phyloP scores from a whole-genome alignment of 2,797 vertebrate genomes.

The Dendrocincla fuliginosa region DNA sequence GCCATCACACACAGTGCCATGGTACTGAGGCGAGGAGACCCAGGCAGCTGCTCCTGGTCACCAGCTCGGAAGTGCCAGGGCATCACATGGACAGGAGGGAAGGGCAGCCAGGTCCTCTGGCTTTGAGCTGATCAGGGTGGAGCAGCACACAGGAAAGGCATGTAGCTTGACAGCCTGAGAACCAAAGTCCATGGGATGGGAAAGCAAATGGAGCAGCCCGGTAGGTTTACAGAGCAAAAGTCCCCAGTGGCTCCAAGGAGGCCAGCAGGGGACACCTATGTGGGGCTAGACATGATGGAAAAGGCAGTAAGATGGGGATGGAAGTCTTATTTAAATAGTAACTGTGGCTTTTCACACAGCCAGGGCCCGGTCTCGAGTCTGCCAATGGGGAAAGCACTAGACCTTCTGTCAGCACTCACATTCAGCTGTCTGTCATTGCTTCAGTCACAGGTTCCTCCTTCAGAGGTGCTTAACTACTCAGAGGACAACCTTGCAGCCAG shows the following conservation, averaged over 20 bases:
- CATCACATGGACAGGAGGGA: not conserved
- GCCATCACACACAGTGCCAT: not conserved
- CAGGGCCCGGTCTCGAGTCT: not conserved
- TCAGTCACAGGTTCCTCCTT: not conserved
- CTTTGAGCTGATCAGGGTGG: not conserved
- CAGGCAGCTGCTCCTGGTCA: not conserved
- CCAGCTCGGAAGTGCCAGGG: not conserved
- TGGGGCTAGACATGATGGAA: not conserved
- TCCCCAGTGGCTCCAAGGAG: not conserved
- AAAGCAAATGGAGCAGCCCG: not conserved
- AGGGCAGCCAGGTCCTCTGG: not conserved
- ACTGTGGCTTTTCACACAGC: not conserved
- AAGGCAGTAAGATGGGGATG: not conserved
- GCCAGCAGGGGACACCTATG: rapidly evolving
- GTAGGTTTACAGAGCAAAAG: not conserved
- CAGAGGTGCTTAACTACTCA: not conserved
- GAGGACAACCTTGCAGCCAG: not conserved
- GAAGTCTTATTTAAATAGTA: not conserved
- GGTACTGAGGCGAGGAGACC: not conserved
- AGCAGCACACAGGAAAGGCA: not conserved
- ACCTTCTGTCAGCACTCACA: not conserved
- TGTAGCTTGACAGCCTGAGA: not conserved
- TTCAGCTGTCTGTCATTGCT: not conserved
- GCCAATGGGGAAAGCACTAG: not conserved
- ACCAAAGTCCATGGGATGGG: rapidly evolving